Conservation (phyloP, 2,888 invertebrate genomes). For the Acanthosoma haemorrhoidale region DNA sequence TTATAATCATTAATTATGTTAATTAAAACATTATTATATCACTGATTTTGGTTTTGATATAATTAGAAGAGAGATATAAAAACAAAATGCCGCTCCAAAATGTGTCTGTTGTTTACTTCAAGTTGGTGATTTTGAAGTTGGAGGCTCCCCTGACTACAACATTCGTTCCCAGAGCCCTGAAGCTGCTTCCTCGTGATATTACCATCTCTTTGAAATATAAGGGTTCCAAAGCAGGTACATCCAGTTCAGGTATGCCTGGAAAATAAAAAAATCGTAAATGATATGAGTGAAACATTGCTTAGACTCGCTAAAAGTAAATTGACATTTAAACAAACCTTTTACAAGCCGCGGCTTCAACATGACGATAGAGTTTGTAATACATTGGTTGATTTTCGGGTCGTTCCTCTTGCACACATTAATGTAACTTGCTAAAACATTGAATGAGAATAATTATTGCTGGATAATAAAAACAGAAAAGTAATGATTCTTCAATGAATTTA, state of each 20-base stretch:
- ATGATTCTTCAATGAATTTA: too few species aligned
- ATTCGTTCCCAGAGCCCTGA: slow-evolving; percentile 52
- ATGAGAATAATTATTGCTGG: too few species aligned
- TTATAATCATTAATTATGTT: too few species aligned
- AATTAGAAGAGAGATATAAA: slow-evolving; percentile 11
- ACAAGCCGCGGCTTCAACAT: slow-evolving; percentile 56
- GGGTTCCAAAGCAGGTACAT: slow-evolving; percentile 62
- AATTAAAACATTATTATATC: too few species aligned
- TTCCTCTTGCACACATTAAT: slow-evolving; percentile 40
- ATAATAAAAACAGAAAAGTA: too few species aligned
- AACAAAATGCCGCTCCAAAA: too few species aligned
- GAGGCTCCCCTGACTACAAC: slow-evolving; percentile 60
- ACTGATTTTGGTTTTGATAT: too few species aligned
- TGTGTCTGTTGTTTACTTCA: slow-evolving; percentile 49
- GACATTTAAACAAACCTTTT: slow-evolving; percentile 44
- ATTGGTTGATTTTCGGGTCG: slow-evolving; percentile 47
- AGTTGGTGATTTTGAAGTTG: slow-evolving; percentile 54
- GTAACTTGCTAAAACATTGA: slow-evolving; percentile 44
- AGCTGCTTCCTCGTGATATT: slow-evolving; percentile 50
- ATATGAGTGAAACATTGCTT: neutral
- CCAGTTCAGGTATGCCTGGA: slow-evolving; percentile 56
- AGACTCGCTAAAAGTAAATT: neutral
- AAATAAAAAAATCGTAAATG: neutral
- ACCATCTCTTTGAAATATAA: slow-evolving; percentile 55
- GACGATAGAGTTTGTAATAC: slow-evolving; percentile 55